A percentile compares a stretch with the other conserved stretches of the same genome.
Conservation (phyloP, 2,888 invertebrate species). For the Tipula lateralis region DNA sequence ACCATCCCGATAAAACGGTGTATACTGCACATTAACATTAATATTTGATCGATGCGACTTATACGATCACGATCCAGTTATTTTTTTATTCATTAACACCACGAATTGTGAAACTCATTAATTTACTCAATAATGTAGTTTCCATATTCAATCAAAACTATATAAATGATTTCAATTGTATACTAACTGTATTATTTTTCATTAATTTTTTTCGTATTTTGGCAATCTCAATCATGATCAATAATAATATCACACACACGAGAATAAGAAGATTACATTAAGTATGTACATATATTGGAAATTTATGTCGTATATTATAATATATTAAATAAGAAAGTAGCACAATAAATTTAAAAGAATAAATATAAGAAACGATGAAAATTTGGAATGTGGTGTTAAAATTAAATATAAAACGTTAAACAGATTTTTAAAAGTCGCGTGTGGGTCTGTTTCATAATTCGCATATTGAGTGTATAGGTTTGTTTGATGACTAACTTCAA, state of each 20-base stretch:
- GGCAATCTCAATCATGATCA: neutral
- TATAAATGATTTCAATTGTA: neutral
- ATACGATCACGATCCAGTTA: neutral
- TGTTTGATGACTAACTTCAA: too few species aligned
- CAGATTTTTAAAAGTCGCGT: neutral
- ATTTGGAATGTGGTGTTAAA: neutral
- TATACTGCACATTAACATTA: neutral
- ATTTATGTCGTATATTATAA: conserved; percentile 3
- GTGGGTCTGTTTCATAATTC: too few species aligned
- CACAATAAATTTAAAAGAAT: neutral
- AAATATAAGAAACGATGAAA: neutral
- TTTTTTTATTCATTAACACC: neutral
- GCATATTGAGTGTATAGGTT: too few species aligned
- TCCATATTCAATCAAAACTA: neutral
- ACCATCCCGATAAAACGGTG: neutral
- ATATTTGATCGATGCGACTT: neutral
- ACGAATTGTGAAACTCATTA: neutral
- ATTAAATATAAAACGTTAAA: neutral
- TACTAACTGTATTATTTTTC: neutral
- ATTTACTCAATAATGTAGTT: neutral
- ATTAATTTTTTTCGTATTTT: neutral
- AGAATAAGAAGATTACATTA: neutral
- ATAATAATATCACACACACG: neutral
- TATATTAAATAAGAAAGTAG: conserved; percentile 3
- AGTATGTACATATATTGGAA: neutral